Percentiles rank a stretch among this genome's conserved stretches.
Conservation (phyloP, 1,140 invertebrate species). For the Diabrotica undecimpunctata region DNA sequence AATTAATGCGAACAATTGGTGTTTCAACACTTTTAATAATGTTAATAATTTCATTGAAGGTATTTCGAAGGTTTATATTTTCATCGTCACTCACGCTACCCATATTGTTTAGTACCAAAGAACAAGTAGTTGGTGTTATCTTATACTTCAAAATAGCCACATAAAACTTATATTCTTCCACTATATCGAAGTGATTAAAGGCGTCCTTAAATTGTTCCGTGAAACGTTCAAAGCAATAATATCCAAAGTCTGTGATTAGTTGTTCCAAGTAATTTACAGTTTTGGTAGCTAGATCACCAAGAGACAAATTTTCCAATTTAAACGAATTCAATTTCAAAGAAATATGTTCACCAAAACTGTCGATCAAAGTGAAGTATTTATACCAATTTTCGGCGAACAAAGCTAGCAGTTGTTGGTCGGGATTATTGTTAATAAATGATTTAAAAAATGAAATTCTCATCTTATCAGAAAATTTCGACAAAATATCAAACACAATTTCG, state of each 20-base stretch:
- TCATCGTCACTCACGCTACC: not conserved
- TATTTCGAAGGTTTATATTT: not conserved
- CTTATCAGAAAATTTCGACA: not conserved
- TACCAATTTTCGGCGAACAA: constrained; percentile 5
- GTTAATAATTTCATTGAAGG: not conserved
- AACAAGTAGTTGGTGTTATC: not conserved
- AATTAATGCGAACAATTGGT: not conserved
- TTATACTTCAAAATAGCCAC: constrained; percentile 7
- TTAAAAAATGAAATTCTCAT: not conserved
- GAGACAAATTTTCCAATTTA: not conserved
- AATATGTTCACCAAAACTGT: not conserved
- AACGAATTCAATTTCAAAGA: not conserved
- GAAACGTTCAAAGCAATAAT: constrained; percentile 3
- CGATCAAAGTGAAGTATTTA: not conserved
- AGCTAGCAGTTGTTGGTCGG: not conserved
- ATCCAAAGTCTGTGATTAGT: not conserved
- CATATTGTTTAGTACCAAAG: constrained; percentile 1
- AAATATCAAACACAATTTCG: constrained; percentile 3
- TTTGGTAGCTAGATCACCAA: not conserved
- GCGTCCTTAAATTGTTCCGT: not conserved
- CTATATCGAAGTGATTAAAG: too few species aligned
- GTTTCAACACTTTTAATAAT: not conserved
- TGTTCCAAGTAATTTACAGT: constrained; percentile 8
- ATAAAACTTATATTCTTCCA: not conserved
- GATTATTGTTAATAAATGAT: not conserved